phyloP scores from a whole-genome alignment of 1,140 invertebrate genomes.

The Theocolax elegans region DNA sequence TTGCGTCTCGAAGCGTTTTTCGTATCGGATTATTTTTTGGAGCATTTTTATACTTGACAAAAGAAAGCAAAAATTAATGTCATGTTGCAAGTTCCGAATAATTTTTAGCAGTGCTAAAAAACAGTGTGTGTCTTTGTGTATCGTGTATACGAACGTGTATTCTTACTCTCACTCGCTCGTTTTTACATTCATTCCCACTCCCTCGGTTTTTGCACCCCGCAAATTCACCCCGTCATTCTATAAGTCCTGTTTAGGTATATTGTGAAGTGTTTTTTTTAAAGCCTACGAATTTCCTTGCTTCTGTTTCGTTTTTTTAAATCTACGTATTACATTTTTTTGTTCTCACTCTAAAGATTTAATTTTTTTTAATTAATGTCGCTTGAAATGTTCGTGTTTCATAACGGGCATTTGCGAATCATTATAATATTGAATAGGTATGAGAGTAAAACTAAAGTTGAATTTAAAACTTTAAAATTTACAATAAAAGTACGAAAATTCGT shows the following conservation, averaged over 20 bases:
- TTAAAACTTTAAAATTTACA: not conserved
- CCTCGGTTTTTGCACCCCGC: slow-evolving; percentile 27
- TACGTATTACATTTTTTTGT: slow-evolving; percentile 26
- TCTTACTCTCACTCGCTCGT: slow-evolving; percentile 6
- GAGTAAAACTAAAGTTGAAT: too few species aligned
- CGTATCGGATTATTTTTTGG: not conserved
- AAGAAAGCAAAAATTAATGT: not conserved
- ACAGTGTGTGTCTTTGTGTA: slow-evolving; percentile 36
- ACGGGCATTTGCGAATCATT: slow-evolving; percentile 25
- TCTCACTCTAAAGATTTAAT: slow-evolving; percentile 7
- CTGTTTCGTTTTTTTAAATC: slow-evolving; percentile 16
- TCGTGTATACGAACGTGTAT: slow-evolving; percentile 37
- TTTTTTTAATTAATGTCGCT: slow-evolving; percentile 12
- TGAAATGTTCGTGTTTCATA: slow-evolving; percentile 17
- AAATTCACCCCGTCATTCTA: slow-evolving; percentile 28
- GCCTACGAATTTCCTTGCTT: slow-evolving; percentile 8
- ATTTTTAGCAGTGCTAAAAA: slow-evolving; percentile 29
- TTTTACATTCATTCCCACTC: too few species aligned
- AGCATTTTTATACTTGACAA: not conserved
- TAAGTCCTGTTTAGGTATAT: slow-evolving; percentile 25
- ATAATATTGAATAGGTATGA: too few species aligned
- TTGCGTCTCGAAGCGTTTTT: not conserved
- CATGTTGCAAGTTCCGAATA: slow-evolving; percentile 32
- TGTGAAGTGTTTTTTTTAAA: slow-evolving; percentile 19
- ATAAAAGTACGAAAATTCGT: slow-evolving; percentile 20